A percentile compares a stretch with the other conserved stretches of the same genome.
phyloP scores from a whole-genome alignment of 1,140 invertebrate genomes.

The Trialeurodes vaporariorum region DNA sequence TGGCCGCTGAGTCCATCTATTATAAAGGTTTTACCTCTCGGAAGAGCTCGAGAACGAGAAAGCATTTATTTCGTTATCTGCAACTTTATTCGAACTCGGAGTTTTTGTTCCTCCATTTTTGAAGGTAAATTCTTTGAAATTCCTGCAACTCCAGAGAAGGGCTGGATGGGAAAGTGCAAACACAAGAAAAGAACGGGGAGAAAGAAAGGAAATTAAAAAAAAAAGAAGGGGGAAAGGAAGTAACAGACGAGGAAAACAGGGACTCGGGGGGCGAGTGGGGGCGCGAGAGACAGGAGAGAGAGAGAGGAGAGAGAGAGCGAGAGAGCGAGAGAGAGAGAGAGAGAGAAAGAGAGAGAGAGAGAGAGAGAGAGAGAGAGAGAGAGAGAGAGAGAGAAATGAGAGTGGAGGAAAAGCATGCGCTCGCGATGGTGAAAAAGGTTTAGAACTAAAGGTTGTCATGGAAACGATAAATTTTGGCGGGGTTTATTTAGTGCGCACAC shows the following conservation, averaged over 20 bases:
- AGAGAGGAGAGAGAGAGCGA: conserved; percentile 9
- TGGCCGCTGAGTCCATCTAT: too few relatives aligned
- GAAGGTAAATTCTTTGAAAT: too few relatives aligned
- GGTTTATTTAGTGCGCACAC: not conserved
- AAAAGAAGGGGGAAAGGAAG: not conserved
- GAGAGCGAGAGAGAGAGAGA: too few relatives aligned
- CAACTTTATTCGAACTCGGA: too few relatives aligned
- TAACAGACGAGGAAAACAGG: not conserved
- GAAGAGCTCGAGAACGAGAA: too few relatives aligned
- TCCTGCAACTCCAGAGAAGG: too few relatives aligned
- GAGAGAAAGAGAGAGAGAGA: not conserved
- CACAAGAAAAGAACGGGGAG: too few relatives aligned
- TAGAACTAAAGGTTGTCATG: not conserved
- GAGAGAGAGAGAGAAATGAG: not conserved
- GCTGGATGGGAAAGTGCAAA: too few relatives aligned
- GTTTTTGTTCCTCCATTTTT: too few relatives aligned
- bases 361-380: not conserved
- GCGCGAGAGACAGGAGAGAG: conserved; percentile 1
- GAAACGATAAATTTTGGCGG: not conserved
- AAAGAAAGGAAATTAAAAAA: too few relatives aligned
- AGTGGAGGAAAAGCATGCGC: conserved; percentile 4
- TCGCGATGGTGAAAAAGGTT: conserved; percentile 1
- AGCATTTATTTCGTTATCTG: too few relatives aligned
- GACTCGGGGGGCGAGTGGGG: not conserved
- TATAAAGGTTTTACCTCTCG: too few relatives aligned